These are phyloP conservation scores for Grammomys dolichurus DNA, from an alignment of 2,113 vertebrate genomes.

Conservation along the genomic window DNA sequence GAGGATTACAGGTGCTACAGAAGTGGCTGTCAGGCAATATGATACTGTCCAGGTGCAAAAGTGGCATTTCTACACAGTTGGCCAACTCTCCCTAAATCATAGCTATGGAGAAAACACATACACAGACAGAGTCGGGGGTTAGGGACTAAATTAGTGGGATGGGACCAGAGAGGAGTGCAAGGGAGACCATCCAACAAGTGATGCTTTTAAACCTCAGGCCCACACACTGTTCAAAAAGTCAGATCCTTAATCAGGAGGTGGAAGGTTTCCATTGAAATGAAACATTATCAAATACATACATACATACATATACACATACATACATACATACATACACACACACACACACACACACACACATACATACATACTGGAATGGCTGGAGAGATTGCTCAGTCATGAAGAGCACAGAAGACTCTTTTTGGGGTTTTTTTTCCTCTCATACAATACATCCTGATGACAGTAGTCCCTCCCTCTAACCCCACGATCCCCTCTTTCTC, in stretches of 20 bases:
- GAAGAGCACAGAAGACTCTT: neutral
- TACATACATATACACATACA: neutral
- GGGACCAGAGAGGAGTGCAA: neutral
- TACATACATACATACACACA: neutral
- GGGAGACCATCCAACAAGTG: neutral
- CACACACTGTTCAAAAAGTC: neutral
- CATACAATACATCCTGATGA: neutral
- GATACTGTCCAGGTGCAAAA: conserved; percentile 77
- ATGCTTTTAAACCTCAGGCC: neutral
- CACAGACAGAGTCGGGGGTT: neutral
- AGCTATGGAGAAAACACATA: conserved; percentile 25
- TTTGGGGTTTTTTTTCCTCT: neutral
- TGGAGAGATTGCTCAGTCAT: neutral
- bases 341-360: too few relatives aligned
- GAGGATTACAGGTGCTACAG: conserved; percentile 61
- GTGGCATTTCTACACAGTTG: conserved; percentile 31
- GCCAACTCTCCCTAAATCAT: conserved; percentile 70
- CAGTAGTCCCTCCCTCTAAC: too few relatives aligned
- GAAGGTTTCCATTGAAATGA: neutral
- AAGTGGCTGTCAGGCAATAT: conserved; percentile 62
- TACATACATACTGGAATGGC: neutral
- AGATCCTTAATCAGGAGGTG: neutral
- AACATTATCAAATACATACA: neutral
- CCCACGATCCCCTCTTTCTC: neutral
- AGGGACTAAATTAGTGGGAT: neutral